These are phyloP conservation scores for Camponotus floridanus DNA, from an alignment of 1,140 invertebrate species.

Conservation along the genomic window DNA sequence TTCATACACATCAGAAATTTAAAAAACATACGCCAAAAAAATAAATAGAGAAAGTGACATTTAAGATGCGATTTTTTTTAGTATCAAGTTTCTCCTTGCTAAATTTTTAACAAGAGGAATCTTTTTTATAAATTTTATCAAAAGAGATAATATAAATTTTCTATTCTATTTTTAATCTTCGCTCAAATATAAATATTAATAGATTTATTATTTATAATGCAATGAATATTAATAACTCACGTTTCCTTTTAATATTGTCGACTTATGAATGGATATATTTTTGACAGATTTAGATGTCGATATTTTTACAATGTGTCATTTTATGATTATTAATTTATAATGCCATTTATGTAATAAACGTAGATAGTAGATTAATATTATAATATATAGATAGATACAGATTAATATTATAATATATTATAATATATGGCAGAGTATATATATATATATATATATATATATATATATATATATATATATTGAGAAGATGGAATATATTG, in stretches of 20 bases:
- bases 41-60: neutral
- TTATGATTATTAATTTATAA: too few species aligned
- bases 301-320: neutral
- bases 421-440: too few species aligned
- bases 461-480: too few species aligned
- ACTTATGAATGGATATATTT: neutral
- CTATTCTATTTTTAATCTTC: neutral
- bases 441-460: too few species aligned
- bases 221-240: neutral
- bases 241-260: neutral
- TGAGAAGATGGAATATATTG: too few species aligned
- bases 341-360: too few species aligned
- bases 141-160: neutral
- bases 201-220: neutral
- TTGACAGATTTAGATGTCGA: neutral
- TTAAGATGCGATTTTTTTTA: neutral
- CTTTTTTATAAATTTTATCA: neutral
- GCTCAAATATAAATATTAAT: neutral
- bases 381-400: too few species aligned
- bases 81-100: neutral
- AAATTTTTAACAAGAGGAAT: neutral
- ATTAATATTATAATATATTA: too few species aligned
- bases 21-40: neutral
- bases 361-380: too few species aligned
- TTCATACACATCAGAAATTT: neutral